These are phyloP conservation scores for Bubalus kerabau DNA, from an alignment of 2,113 vertebrate species.

Conservation along the genomic window DNA sequence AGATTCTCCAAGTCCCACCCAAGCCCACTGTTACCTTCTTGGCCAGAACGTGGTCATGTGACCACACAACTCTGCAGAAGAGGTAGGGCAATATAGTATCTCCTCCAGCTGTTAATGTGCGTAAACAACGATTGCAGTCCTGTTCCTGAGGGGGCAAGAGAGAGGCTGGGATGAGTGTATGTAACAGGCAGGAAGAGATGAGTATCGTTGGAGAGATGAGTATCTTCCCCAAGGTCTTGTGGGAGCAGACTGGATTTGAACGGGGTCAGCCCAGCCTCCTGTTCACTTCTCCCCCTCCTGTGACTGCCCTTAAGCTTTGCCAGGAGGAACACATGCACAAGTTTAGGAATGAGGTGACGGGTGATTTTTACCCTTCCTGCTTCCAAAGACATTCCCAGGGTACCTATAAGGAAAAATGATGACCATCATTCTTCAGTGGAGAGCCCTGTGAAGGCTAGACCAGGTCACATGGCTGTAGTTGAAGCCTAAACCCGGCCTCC, in stretches of 20 bases:
- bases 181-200: not conserved
- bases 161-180: not conserved
- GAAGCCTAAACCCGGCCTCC: not conserved
- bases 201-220: not conserved
- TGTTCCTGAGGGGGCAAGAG: not conserved
- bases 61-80: not conserved
- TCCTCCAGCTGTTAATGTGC: not conserved
- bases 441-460: not conserved
- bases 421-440: not conserved
- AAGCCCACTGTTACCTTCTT: not conserved
- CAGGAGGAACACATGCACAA: not conserved
- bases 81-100: not conserved
- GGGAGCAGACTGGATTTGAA: not conserved
- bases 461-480: not conserved
- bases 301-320: not conserved
- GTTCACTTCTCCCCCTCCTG: not conserved
- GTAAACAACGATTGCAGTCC: not conserved
- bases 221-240: not conserved
- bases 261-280: not conserved
- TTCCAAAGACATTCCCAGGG: not conserved
- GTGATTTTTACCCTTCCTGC: not conserved
- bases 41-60: not conserved
- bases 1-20: not conserved
- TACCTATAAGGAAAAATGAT: not conserved
- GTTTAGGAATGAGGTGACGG: not conserved